Base-by-base conservation (phyloP, 1,140 invertebrate species). In the Contarinia nasturtii region DNA sequence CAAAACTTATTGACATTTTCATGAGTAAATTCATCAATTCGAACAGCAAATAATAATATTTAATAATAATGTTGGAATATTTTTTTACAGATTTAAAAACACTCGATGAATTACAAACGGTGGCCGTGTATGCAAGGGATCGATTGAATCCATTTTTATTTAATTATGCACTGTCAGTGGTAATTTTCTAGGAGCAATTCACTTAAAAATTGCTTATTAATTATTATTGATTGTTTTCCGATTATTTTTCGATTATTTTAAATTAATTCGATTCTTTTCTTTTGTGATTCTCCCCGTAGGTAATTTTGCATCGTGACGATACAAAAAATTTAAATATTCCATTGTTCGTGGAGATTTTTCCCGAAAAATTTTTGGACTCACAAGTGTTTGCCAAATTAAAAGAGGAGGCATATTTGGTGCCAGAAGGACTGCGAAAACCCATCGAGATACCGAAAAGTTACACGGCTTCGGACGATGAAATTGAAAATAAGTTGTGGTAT, bases 141-240 rank as follows among this genome's bases (percentile, higher is more conserved):
- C 74, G 79, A 18, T 60, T 85, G 33, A 86, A 86, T 59, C 77
- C 81, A 0, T 77, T 80, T 55, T 62, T 86, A 64, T 86, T 83
- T 65, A 78, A 82, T 59, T 86, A 86, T 57, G 76, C 76, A 7
- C 63, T 78, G 2, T 81, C 80, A 0, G 82, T 86, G 18, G 80
- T 80, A 0, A n/a, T n/a, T n/a, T n/a, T n/a, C n/a, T n/a, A n/a
- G n/a, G n/a, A n/a, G n/a, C n/a, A n/a, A n/a, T n/a, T n/a, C n/a
- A n/a, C n/a, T n/a, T n/a, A n/a, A n/a, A n/a, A n/a, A n/a, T n/a
- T n/a, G n/a, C n/a, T n/a, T n/a, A n/a, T n/a, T n/a, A n/a, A n/a
- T n/a, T n/a, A n/a, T n/a, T n/a, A n/a, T n/a, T n/a, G n/a, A n/a
- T n/a, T n/a, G n/a, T n/a, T n/a, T n/a, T n/a, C n/a, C n/a, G n/a